Base-by-base conservation (phyloP, 2,888 invertebrate genomes). In the Melitaea athalia region DNA sequence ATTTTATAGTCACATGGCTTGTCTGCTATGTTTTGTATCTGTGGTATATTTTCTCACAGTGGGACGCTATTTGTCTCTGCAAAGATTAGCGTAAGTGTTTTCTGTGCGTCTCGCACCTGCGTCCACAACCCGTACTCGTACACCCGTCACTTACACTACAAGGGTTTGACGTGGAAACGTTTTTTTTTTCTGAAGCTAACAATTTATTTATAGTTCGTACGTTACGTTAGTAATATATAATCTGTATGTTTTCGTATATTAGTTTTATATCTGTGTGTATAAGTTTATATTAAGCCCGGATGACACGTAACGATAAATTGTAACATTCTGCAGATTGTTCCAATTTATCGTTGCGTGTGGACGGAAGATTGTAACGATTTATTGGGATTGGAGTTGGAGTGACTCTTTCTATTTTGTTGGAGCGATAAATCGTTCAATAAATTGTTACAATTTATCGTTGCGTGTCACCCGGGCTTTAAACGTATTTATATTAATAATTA, bases 31-130 rank as follows among this genome's bases (percentile, higher is more conserved):
- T 43, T 65, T 45, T 2, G 12, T 61, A n/a, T 76, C 78, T 77
- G 49, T 71, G 70, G 57, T 0, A 59, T 73, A 79, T 81, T 78
- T 77, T 78, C 69, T 63, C 75, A 74, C 74, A 75, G 78, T 80
- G 81, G 85, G 79, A 79, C 77, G 82, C 84, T 88, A 85, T 88
- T 89, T 89, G 85, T 90, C 86, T 89, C 82, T 78, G 76, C 83
- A 81, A 83, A 86, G 90, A 89, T 91, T 89, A 90, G 85, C 82
- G 79, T 84, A 85, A 87, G 88, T 85, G 84, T 83, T 78, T 74
- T 76, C 77, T 55, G 69, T 67, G 68, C 72, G 73, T 67, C 61
- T 67, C 68, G 63, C 73, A 74, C 72, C 73, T 74, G 73, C 60
- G 72, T 68, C 68, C 67, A 63, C 70, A 69, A 69, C 65, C 65